Evolutionary conservation across 2,888 invertebrate species (phyloP).

Genomic region (Parapristionchus giblindavisi): DNA sequence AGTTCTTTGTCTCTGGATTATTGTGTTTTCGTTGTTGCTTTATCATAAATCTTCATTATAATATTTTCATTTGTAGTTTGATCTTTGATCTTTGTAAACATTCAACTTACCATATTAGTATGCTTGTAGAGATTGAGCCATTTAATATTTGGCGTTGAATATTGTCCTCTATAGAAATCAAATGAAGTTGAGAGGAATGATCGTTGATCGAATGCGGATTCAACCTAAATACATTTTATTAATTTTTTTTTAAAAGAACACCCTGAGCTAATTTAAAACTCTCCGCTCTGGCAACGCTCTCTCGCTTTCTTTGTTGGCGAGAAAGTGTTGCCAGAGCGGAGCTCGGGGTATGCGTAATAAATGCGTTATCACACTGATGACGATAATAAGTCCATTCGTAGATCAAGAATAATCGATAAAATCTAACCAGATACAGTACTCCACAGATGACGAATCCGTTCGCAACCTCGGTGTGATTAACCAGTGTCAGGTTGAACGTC

Average conservation of each 20-base stretch:
- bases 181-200: slow-evolving; percentile 62
- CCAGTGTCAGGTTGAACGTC: slow-evolving; percentile 65
- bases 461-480: slow-evolving; percentile 66
- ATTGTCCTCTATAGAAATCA: slow-evolving; percentile 67
- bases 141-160: slow-evolving; percentile 63
- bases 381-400: not conserved
- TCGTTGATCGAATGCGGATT: slow-evolving; percentile 57
- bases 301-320: too few relatives aligned
- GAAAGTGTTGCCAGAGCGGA: too few relatives aligned
- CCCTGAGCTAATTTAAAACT: too few relatives aligned
- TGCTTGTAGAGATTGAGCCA: slow-evolving; percentile 68
- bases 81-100: not conserved
- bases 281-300: too few relatives aligned
- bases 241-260: too few relatives aligned
- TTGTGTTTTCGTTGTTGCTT: not conserved
- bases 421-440: slow-evolving; percentile 64
- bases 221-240: slow-evolving; percentile 48
- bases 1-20: not conserved
- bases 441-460: slow-evolving; percentile 70
- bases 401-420: too few relatives aligned
- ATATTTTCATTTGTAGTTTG: not conserved
- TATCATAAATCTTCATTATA: not conserved
- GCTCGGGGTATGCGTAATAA: not conserved
- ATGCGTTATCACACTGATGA: not conserved
- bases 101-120: slow-evolving; percentile 23